phyloP scores from a whole-genome alignment of 2,797 vertebrate genomes.

The Neopelma chrysocephalum region DNA sequence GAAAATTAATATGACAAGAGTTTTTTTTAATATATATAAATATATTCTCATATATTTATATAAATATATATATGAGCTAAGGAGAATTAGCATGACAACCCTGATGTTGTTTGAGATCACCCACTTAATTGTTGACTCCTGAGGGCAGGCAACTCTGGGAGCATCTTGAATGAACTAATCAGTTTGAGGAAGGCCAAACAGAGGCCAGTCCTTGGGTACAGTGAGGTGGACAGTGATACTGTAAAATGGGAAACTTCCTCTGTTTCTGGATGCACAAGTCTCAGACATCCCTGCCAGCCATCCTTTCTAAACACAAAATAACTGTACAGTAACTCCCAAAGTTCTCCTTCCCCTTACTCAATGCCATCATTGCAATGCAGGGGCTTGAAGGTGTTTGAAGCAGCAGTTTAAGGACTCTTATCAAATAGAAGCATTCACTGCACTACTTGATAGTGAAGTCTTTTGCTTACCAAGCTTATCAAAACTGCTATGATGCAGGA shows the following conservation, averaged over 20 bases:
- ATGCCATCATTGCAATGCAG: background rate
- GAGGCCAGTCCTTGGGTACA: background rate
- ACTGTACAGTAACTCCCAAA: background rate
- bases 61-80: too few relatives aligned
- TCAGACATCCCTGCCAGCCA: background rate
- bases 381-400: background rate
- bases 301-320: background rate
- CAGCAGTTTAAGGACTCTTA: background rate
- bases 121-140: background rate
- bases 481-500: background rate
- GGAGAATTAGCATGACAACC: background rate
- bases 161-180: background rate
- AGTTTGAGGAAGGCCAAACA: background rate
- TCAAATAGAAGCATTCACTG: background rate
- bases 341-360: background rate
- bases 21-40: background rate
- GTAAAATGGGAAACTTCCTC: background rate
- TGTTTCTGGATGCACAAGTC: background rate
- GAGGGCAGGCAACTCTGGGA: background rate
- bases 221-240: background rate
- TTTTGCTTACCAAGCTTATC: background rate
- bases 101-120: background rate
- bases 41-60: background rate
- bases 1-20: background rate
- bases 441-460: background rate